Percentiles rank a stretch among this genome's conserved stretches.
Conservation (phyloP, 2,113 vertebrate genomes). For the Odontesthes bonariensis region DNA sequence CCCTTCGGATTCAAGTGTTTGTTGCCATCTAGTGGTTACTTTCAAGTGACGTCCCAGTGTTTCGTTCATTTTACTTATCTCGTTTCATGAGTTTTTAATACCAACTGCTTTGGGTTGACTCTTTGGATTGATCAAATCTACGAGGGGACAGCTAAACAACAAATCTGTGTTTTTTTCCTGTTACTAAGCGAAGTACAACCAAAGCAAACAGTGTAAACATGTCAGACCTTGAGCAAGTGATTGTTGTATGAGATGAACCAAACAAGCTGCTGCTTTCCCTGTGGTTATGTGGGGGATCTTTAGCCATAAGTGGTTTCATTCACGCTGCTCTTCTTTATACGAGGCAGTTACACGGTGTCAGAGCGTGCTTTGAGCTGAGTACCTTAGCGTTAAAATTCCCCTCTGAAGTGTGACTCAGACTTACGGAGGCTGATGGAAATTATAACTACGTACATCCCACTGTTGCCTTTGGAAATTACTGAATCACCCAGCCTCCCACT, state of each 20-base stretch:
- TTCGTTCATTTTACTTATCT: not conserved
- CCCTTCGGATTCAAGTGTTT: not conserved
- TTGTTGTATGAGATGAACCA: not conserved
- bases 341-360: not conserved
- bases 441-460: not conserved
- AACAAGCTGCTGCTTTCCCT: not conserved
- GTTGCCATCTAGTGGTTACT: conserved; percentile 33
- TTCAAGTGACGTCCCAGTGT: not conserved
- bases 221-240: not conserved
- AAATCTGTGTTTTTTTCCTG: not conserved
- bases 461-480: conserved; percentile 24
- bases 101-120: not conserved
- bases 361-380: not conserved
- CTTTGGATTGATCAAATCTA: not conserved
- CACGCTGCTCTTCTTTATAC: not conserved
- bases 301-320: not conserved
- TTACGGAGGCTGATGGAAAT: conserved; percentile 45
- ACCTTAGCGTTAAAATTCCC: conserved; percentile 11
- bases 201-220: not conserved
- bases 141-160: not conserved
- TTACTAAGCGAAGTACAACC: not conserved
- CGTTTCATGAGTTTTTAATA: not conserved
- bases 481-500: conserved; percentile 6
- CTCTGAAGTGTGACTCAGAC: conserved; percentile 43
- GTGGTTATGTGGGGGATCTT: conserved; percentile 20